Percentiles rank a stretch among this genome's conserved stretches.
Evolutionary conservation across 2,888 invertebrate genomes (phyloP).

Genomic region (Aleiodes alternator): DNA sequence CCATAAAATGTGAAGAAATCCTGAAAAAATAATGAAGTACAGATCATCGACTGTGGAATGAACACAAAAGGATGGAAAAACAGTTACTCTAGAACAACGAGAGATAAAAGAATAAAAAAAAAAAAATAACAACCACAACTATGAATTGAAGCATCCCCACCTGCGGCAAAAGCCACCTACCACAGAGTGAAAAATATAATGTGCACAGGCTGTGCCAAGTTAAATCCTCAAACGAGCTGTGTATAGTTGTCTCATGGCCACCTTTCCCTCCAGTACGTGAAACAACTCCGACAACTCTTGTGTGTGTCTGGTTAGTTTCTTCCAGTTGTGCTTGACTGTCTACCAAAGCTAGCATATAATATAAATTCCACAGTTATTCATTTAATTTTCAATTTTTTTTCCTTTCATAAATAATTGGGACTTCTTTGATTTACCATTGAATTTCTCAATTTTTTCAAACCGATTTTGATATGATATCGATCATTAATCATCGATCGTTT

Average conservation of each 20-base stretch:
- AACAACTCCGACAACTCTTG: conserved; percentile 8
- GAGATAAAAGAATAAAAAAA: conserved; percentile 37
- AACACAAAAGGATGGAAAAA: not conserved
- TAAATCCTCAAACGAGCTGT: conserved; percentile 47
- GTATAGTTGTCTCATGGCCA: conserved; percentile 53
- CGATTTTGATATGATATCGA: not conserved
- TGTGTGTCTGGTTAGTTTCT: conserved; percentile 8
- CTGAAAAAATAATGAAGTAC: no score
- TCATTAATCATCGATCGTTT: not conserved
- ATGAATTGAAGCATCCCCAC: conserved; percentile 50
- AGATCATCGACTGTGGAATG: no score
- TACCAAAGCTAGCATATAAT: conserved; percentile 14
- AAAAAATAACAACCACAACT: conserved; percentile 33
- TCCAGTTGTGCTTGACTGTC: conserved; percentile 1
- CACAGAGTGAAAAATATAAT: conserved; percentile 38
- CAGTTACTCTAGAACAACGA: conserved; percentile 36
- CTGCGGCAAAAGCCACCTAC: conserved; percentile 42
- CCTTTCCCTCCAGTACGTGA: conserved; percentile 52
- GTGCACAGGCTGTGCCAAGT: conserved; percentile 43
- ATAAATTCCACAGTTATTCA: not conserved
- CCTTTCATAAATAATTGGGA: no score
- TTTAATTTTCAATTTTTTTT: not conserved
- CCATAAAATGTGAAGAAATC: no score
- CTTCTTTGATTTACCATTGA: no score
- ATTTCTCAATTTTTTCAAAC: no score